Evolutionary conservation across 2,797 vertebrate species (phyloP), one percentile per base, ranked within the genome.

Genomic region (Manis crassicaudata): DNA sequence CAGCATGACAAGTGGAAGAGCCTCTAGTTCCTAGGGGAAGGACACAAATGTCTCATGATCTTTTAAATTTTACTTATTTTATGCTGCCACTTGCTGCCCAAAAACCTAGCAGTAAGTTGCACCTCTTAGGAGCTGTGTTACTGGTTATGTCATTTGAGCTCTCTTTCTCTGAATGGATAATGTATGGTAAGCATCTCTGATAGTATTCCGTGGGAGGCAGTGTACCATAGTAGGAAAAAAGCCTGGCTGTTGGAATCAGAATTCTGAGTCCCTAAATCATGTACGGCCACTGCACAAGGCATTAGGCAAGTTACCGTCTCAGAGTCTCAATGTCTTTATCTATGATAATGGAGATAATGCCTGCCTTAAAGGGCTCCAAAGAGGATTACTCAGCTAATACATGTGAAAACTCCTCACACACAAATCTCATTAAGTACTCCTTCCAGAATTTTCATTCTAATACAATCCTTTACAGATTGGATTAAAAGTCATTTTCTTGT

Each of bases 21-120:
- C 40, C 62, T 90, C 65, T 73, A 29, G 18, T 79, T 83, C 50
- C 62, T 60, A 83, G 29, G 20, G 9, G n/a, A 77, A n/a, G 35
- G n/a, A 11, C n/a, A 72, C 37, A 67, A 58, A 76, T 18, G 18
- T 88, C 37, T 88, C 63, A 17, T 50, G 37, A 12, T 85, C 52
- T 82, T 94, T 85, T 68, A 43, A 68, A 43, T 35, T 79, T 90
- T 83, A 70, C 18, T 63, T 67, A 56, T 76, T 90, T 79, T 63
- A 27, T 77, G 54, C 18, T 40, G 35, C 65, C 54, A 29, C 54
- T 92, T 86, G 50, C n/a, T 76, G 43, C 85, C 80, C 72, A 60
- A 95, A 87, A 91, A 84, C 32, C 46, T 32, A 76, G 50, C 4
- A n/a, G 86, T 25, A 65, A 60, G 65, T 37, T 73, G 11, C 25